Percentiles rank a stretch among this genome's conserved stretches.
Evolutionary conservation across 2,113 vertebrate species (phyloP).

Genomic region (Calidris pugnax): DNA sequence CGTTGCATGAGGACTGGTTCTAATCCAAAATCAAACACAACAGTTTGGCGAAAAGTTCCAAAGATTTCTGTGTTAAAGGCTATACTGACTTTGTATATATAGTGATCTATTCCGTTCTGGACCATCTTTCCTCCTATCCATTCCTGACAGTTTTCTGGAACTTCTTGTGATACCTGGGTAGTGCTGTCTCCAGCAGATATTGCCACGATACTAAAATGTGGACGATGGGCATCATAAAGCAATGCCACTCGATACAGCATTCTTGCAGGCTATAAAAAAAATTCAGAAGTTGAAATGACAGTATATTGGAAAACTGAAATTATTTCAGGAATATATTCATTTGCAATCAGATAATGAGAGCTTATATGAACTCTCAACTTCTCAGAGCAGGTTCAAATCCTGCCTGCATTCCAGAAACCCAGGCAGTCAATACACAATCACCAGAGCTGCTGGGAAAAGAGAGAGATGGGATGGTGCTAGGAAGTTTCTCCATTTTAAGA

Average conservation of each 20-base stretch:
- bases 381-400: not conserved
- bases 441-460: not conserved
- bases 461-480: not conserved
- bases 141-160: constrained; percentile 90
- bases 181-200: constrained; percentile 88
- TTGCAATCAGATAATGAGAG: not conserved
- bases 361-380: not conserved
- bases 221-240: constrained; percentile 96
- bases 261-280: constrained; percentile 85
- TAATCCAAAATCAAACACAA: constrained; percentile 97
- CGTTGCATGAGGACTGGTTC: constrained; percentile 98
- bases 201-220: constrained; percentile 93
- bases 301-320: not conserved
- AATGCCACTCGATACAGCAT: constrained; percentile 92
- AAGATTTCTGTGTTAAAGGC: constrained; percentile 98
- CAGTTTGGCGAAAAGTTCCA: constrained; percentile 97
- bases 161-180: constrained; percentile 86
- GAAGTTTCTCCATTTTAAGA: not conserved
- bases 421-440: not conserved
- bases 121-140: constrained; percentile 88
- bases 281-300: constrained; percentile 45
- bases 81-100: constrained; percentile 92
- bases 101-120: constrained; percentile 94
- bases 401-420: not conserved
- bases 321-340: not conserved